phyloP scores from a whole-genome alignment of 2,888 invertebrate genomes.

The Lysandra coridon region DNA sequence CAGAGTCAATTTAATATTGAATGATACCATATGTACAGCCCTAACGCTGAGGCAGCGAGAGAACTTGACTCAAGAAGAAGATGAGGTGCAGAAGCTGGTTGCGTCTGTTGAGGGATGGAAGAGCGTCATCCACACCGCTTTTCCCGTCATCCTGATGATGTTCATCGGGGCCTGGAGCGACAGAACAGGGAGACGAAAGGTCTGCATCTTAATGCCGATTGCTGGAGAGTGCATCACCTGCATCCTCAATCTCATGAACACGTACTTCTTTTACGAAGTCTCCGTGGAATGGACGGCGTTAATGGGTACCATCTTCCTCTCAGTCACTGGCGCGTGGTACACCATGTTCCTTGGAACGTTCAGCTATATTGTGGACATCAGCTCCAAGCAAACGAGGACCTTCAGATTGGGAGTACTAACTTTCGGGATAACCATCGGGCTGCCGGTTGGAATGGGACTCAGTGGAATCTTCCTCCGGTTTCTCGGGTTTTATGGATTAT shows the following conservation, averaged over 20 bases:
- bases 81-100: constrained; percentile 81
- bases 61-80: constrained; percentile 83
- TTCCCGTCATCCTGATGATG: constrained; percentile 78
- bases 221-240: constrained; percentile 77
- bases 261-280: constrained; percentile 78
- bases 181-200: constrained; percentile 78
- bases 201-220: constrained; percentile 80
- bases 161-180: constrained; percentile 84
- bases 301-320: constrained; percentile 76
- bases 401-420: constrained; percentile 79
- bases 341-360: constrained; percentile 80
- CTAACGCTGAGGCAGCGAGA: constrained; percentile 84
- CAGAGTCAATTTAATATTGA: constrained; percentile 87
- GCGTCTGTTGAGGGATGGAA: constrained; percentile 79
- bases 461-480: constrained; percentile 64
- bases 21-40: constrained; percentile 85
- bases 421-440: constrained; percentile 72
- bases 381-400: constrained; percentile 80
- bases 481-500: constrained; percentile 78
- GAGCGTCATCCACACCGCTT: constrained; percentile 74
- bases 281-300: constrained; percentile 77
- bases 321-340: constrained; percentile 79
- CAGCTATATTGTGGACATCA: constrained; percentile 82
- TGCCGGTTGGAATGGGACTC: constrained; percentile 70
- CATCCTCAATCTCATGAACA: constrained; percentile 73